Conservation (phyloP, 2,888 invertebrate species). For the Dugesia japonica region DNA sequence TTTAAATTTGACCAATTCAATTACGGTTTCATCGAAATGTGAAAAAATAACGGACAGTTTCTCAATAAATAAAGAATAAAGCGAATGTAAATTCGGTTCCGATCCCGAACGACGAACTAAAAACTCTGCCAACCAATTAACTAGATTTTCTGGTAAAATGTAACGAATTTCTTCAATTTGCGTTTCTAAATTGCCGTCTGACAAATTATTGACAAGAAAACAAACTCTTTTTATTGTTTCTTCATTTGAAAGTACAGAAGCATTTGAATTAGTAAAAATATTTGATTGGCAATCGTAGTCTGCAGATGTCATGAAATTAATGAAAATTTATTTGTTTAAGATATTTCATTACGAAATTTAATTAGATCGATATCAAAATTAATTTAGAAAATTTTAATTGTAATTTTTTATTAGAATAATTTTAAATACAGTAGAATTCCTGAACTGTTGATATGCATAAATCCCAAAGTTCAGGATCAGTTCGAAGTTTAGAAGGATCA, state of each 20-base stretch:
- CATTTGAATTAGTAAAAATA: neutral
- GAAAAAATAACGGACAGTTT: neutral
- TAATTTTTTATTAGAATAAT: too few species aligned
- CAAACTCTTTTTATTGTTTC: neutral
- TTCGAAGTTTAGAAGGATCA: too few species aligned
- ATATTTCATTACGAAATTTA: too few species aligned
- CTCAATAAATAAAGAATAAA: neutral
- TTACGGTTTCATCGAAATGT: neutral
- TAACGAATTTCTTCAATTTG: conserved; percentile 5
- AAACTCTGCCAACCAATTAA: neutral
- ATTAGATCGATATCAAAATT: too few species aligned
- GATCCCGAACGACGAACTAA: conserved; percentile 2
- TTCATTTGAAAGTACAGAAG: neutral
- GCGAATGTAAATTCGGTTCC: neutral
- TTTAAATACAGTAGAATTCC: too few species aligned
- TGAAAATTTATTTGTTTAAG: too few species aligned
- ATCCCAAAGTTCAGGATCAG: too few species aligned
- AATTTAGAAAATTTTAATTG: too few species aligned
- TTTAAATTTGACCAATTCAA: neutral
- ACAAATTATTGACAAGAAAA: neutral
- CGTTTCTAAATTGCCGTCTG: neutral
- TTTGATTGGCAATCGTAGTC: neutral
- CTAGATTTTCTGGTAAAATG: neutral
- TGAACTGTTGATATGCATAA: too few species aligned
- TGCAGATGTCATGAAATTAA: neutral